Evolutionary conservation across 2,113 vertebrate genomes (phyloP).

Genomic region (Pycnonotus jocosus): DNA sequence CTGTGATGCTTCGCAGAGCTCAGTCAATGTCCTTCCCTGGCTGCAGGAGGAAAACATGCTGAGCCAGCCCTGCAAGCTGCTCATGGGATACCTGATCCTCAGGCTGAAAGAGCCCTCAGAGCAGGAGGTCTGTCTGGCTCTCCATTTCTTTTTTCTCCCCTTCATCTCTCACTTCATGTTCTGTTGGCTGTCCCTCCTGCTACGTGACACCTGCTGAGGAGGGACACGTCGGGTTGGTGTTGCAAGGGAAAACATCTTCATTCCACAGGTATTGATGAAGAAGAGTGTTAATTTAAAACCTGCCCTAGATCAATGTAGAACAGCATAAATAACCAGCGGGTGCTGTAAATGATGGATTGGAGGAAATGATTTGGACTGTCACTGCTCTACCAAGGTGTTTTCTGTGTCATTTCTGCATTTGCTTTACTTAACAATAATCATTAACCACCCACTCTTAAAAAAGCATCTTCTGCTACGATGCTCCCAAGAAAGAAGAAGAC

Average conservation of each 20-base stretch:
- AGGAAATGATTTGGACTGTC: background rate
- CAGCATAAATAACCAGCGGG: background rate
- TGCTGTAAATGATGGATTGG: background rate
- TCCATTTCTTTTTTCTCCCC: accelerated
- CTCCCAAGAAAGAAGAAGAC: background rate
- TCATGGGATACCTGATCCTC: background rate
- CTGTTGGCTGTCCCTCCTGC: background rate
- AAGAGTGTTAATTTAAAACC: background rate
- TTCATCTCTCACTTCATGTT: background rate
- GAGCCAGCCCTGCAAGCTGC: background rate
- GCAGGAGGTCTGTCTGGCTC: background rate
- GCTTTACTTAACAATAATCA: background rate
- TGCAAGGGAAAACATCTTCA: background rate
- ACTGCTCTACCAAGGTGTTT: background rate
- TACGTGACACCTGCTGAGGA: accelerated
- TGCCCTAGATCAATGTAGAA: background rate
- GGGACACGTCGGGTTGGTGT: background rate
- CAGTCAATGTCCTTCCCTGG: background rate
- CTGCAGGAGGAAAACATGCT: background rate
- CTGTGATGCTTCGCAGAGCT: background rate
- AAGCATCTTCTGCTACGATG: background rate
- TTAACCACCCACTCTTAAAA: background rate
- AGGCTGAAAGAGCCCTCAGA: background rate
- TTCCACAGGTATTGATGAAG: background rate
- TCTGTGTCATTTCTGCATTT: background rate